Percentiles rank a stretch among this genome's conserved stretches.
These are phyloP conservation scores for Oreonectes daqikongensis DNA, from an alignment of 2,797 vertebrate species.

Conservation along the genomic window DNA sequence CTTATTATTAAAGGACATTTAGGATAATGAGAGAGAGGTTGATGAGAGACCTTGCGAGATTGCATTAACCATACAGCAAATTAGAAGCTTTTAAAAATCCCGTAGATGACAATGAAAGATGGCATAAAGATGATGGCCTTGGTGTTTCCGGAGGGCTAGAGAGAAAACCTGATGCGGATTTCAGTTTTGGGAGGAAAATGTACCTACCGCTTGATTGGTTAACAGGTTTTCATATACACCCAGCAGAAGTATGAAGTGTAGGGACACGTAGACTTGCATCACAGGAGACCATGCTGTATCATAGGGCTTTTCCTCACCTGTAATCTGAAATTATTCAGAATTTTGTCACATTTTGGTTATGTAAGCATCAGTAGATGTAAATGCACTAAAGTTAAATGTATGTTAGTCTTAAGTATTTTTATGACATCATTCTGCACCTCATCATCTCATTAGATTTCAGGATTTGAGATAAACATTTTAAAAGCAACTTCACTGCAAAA, in stretches of 20 bases:
- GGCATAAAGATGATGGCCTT: conserved; percentile 23
- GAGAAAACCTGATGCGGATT: conserved; percentile 1
- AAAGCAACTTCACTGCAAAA: too few relatives aligned
- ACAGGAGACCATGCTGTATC: conserved; percentile 68
- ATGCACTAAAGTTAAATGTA: too few relatives aligned
- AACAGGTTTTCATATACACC: conserved; percentile 81
- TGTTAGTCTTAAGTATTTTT: too few relatives aligned
- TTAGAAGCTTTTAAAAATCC: conserved; percentile 42
- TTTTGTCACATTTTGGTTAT: neutral
- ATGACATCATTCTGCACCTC: too few relatives aligned
- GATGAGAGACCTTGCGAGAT: conserved; percentile 42
- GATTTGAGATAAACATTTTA: too few relatives aligned
- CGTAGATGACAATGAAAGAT: conserved; percentile 50
- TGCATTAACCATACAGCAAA: conserved; percentile 43
- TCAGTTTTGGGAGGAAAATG: neutral
- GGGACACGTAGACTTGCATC: conserved; percentile 75
- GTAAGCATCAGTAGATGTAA: too few relatives aligned
- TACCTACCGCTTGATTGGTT: conserved; percentile 79
- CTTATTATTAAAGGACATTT: conserved; percentile 56
- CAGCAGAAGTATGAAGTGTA: conserved; percentile 82
- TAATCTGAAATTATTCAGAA: conserved; percentile 73
- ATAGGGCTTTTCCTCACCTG: conserved; percentile 81
- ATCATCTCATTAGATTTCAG: too few relatives aligned
- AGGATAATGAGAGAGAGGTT: conserved; percentile 68
- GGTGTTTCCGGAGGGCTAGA: neutral